These are phyloP conservation scores for Anorthoa munda DNA, from an alignment of 2,888 invertebrate species.

Conservation along the genomic window DNA sequence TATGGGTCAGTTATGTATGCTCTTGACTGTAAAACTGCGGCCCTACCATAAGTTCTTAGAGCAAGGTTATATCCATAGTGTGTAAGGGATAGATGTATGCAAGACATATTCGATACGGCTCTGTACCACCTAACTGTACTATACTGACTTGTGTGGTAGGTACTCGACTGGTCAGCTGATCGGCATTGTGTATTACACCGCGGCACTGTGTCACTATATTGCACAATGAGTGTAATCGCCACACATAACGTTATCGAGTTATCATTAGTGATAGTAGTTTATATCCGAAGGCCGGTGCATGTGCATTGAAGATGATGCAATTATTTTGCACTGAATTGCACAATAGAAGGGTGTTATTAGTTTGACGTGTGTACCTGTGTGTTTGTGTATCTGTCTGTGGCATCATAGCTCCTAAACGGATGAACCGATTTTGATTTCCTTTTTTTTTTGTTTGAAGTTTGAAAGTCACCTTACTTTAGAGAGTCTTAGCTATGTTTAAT, in stretches of 20 bases:
- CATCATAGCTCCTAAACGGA: too few relatives aligned
- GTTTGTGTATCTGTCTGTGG: too few relatives aligned
- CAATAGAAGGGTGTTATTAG: not conserved
- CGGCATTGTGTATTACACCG: conserved; percentile 1
- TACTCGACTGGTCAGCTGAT: conserved; percentile 5
- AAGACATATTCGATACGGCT: too few relatives aligned
- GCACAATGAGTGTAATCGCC: conserved; percentile 56
- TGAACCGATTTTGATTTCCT: not conserved
- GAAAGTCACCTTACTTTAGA: too few relatives aligned
- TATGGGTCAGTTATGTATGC: too few relatives aligned
- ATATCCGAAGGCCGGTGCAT: not conserved
- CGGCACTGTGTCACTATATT: conserved; percentile 40
- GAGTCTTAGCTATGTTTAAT: too few relatives aligned
- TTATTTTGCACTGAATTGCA: conserved; percentile 9
- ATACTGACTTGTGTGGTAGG: not conserved
- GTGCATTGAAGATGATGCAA: not conserved
- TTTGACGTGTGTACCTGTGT: too few relatives aligned
- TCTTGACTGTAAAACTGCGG: too few relatives aligned
- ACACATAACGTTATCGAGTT: conserved; percentile 6
- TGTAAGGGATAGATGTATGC: too few relatives aligned
- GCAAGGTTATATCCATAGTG: too few relatives aligned
- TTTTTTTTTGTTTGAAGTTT: not conserved
- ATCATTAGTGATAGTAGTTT: not conserved
- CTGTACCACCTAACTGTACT: too few relatives aligned
- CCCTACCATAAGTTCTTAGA: too few relatives aligned